A percentile compares a stretch with the other conserved stretches of the same genome.
Evolutionary conservation across 2,113 vertebrate species (phyloP).

Genomic region (Equus quagga): DNA sequence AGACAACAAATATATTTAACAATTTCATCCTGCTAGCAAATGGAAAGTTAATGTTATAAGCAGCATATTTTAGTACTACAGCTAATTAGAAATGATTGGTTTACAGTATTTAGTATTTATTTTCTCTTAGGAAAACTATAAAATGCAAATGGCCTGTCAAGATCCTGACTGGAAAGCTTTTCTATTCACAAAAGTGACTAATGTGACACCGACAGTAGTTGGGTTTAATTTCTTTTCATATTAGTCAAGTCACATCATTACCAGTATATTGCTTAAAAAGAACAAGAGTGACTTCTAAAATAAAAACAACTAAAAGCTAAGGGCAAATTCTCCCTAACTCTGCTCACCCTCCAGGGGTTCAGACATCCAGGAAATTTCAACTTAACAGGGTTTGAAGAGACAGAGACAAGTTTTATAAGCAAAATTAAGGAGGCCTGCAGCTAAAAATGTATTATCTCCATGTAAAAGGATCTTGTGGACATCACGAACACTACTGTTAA

Average conservation of each 20-base stretch:
- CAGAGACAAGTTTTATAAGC: slow-evolving; percentile 3
- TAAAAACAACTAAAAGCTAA: slow-evolving; percentile 16
- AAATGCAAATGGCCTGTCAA: slow-evolving; percentile 49
- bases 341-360: not conserved
- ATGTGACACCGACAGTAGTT: slow-evolving; percentile 23
- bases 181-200: slow-evolving; percentile 60
- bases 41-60: slow-evolving; percentile 25
- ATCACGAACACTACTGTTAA: slow-evolving; percentile 14
- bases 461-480: not conserved
- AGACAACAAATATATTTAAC: slow-evolving; percentile 27
- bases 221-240: slow-evolving; percentile 58
- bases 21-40: slow-evolving; percentile 27
- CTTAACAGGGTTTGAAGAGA: slow-evolving; percentile 32
- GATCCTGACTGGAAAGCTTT: slow-evolving; percentile 1
- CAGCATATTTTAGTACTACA: slow-evolving; percentile 21
- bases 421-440: not conserved
- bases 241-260: slow-evolving; percentile 31
- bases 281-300: not conserved
- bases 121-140: slow-evolving; percentile 61
- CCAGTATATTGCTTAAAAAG: not conserved
- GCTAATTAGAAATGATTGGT: slow-evolving; percentile 49
- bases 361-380: slow-evolving; percentile 31
- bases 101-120: slow-evolving; percentile 39
- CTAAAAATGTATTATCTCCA: slow-evolving; percentile 26
- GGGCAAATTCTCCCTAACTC: not conserved